A percentile compares a stretch with the other conserved stretches of the same genome.
phyloP scores from a whole-genome alignment of 1,140 invertebrate species.

The Heterodera schachtii region DNA sequence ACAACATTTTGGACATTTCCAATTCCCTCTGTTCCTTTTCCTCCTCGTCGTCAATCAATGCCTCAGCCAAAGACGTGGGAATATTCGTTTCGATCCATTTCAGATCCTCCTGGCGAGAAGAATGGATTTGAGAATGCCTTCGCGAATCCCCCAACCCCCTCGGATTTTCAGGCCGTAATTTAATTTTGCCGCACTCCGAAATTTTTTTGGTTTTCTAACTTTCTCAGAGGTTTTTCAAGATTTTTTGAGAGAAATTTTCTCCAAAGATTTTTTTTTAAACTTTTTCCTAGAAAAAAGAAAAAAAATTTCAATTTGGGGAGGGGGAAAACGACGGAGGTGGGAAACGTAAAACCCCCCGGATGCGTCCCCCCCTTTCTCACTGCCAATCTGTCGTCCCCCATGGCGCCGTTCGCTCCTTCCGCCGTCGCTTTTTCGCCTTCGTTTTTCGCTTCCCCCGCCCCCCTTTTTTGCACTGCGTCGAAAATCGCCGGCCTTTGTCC shows the following conservation, averaged over 20 bases:
- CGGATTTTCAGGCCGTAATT: too few species aligned
- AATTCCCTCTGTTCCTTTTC: conserved; percentile 69
- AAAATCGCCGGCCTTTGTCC: conserved; percentile 38
- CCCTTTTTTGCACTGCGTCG: conserved; percentile 52
- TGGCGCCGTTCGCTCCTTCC: background rate
- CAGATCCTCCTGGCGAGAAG: conserved; percentile 67
- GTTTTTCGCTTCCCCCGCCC: conserved; percentile 20
- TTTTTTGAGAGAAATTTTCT: too few species aligned
- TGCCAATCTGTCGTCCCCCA: conserved; percentile 31
- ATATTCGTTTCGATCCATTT: conserved; percentile 71
- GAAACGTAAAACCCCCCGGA: background rate
- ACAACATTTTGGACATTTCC: conserved; percentile 70
- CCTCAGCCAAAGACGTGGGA: conserved; percentile 68
- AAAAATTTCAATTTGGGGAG: too few species aligned
- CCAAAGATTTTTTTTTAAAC: too few species aligned
- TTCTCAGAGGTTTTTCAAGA: too few species aligned
- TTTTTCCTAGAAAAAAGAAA: too few species aligned
- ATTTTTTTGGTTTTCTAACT: too few species aligned
- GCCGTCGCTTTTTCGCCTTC: background rate
- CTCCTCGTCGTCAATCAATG: conserved; percentile 68
- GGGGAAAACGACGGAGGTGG: too few species aligned
- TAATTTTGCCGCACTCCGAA: background rate
- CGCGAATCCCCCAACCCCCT: too few species aligned
- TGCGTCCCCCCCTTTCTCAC: conserved; percentile 4
- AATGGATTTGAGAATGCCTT: conserved; percentile 13